phyloP scores from a whole-genome alignment of 1,140 invertebrate species.

The Lordiphosa mommai region DNA sequence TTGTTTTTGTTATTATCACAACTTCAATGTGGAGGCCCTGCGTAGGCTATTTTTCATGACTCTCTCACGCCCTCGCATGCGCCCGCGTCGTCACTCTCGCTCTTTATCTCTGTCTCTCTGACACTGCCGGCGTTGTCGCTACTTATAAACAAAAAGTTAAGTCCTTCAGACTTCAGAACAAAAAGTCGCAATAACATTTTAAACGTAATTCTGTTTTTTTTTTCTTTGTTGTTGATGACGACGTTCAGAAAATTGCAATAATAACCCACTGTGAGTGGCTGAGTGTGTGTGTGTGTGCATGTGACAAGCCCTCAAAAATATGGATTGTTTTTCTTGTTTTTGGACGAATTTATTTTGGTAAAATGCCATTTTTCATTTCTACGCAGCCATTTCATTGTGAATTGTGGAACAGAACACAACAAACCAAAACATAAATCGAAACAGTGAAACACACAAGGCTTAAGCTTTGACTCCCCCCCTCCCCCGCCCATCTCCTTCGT shows the following conservation, averaged over 20 bases:
- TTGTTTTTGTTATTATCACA: conserved; percentile 64
- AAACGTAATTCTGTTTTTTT: conserved; percentile 3
- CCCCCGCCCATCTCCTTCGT: conserved; percentile 3
- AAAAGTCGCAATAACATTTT: conserved; percentile 7
- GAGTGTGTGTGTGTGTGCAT: conserved; percentile 6
- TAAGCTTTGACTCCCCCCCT: neutral
- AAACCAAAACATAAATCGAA: conserved; percentile 2
- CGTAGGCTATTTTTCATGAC: conserved; percentile 11
- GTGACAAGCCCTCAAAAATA: conserved; percentile 43
- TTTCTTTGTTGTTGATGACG: conserved; percentile 16
- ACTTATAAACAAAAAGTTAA: neutral
- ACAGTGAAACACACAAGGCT: neutral
- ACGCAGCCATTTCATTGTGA: conserved; percentile 37
- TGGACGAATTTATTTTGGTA: conserved; percentile 58
- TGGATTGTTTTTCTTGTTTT: conserved; percentile 26
- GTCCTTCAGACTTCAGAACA: neutral
- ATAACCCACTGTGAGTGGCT: neutral
- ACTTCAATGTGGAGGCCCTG: conserved; percentile 32
- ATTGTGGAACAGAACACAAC: conserved; percentile 23
- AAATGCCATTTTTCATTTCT: conserved; percentile 65
- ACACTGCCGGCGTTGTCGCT: conserved; percentile 36
- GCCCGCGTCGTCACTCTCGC: conserved; percentile 13
- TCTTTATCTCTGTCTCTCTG: conserved; percentile 2
- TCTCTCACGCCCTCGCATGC: conserved; percentile 3
- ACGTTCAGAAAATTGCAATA: conserved; percentile 14